phyloP scores from a whole-genome alignment of 2,888 invertebrate species.

The Plusia festucae region DNA sequence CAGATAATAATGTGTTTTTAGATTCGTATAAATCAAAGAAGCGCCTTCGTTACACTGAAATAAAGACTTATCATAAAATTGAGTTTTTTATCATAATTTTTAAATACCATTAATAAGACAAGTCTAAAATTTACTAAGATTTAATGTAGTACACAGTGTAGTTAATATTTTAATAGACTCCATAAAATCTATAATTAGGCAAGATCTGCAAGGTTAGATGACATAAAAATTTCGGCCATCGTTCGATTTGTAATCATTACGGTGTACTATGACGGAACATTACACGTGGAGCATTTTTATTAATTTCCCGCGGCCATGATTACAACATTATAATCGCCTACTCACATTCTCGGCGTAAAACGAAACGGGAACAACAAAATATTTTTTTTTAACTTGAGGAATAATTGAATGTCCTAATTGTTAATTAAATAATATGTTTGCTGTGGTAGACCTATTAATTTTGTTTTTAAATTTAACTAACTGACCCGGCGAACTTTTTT shows the following conservation, averaged over 20 bases:
- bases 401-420: no score
- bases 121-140: neutral
- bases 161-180: neutral
- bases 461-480: no score
- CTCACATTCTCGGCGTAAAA: constrained; percentile 28
- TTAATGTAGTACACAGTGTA: neutral
- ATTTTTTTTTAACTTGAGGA: neutral
- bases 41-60: no score
- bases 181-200: constrained; percentile 1
- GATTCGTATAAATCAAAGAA: neutral
- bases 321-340: constrained; percentile 43
- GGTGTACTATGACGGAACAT: constrained; percentile 19
- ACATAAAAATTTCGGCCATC: constrained; percentile 50
- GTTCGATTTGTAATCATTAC: constrained; percentile 40
- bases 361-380: neutral
- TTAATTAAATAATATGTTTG: no score
- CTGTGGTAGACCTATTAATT: no score
- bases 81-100: no score
- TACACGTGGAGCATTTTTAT: constrained; percentile 40
- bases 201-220: constrained; percentile 22
- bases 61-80: no score
- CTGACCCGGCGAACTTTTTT: no score
- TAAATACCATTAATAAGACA: no score
- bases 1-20: neutral
- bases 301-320: constrained; percentile 45